Conservation (phyloP, 2,797 vertebrate species). For the Ctenopoma multispine region DNA sequence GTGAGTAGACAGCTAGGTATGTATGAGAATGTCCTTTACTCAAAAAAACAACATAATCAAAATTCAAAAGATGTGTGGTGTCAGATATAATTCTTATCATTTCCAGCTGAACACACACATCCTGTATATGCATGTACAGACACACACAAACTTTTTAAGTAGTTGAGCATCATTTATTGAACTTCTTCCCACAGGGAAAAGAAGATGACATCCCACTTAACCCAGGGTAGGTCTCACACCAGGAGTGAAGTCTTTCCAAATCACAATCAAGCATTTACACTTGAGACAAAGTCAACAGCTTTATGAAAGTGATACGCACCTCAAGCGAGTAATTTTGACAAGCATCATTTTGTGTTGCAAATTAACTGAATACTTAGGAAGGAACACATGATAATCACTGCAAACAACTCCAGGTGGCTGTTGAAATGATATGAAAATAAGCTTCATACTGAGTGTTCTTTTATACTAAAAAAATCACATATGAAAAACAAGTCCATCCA, state of each 20-base stretch:
- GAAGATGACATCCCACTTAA: conserved; percentile 48
- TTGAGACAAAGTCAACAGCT: conserved; percentile 42
- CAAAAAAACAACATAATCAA: conserved; percentile 33
- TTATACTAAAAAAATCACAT: neutral
- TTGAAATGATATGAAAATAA: conserved; percentile 17
- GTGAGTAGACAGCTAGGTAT: conserved; percentile 4
- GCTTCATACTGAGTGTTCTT: neutral
- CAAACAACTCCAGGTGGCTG: conserved; percentile 27
- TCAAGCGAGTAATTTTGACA: conserved; percentile 29
- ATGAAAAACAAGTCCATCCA: neutral
- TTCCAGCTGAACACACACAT: conserved; percentile 42
- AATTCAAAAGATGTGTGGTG: conserved; percentile 39
- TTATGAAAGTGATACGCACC: conserved; percentile 27
- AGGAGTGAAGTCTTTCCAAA: conserved; percentile 46
- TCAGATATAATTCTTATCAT: conserved; percentile 54
- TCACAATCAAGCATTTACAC: conserved; percentile 52
- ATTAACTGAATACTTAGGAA: conserved; percentile 32
- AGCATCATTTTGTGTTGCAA: conserved; percentile 33
- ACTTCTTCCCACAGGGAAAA: conserved; percentile 40
- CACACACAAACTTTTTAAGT: neutral
- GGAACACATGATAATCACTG: conserved; percentile 15
- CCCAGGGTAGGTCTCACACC: conserved; percentile 39
- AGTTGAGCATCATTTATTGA: conserved; percentile 70
- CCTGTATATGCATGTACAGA: conserved; percentile 25
- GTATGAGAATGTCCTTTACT: conserved; percentile 22